Percentiles rank a stretch among this genome's conserved stretches.
Evolutionary conservation across 2,888 invertebrate genomes (phyloP).

Genomic region (Lucinisca nassula): DNA sequence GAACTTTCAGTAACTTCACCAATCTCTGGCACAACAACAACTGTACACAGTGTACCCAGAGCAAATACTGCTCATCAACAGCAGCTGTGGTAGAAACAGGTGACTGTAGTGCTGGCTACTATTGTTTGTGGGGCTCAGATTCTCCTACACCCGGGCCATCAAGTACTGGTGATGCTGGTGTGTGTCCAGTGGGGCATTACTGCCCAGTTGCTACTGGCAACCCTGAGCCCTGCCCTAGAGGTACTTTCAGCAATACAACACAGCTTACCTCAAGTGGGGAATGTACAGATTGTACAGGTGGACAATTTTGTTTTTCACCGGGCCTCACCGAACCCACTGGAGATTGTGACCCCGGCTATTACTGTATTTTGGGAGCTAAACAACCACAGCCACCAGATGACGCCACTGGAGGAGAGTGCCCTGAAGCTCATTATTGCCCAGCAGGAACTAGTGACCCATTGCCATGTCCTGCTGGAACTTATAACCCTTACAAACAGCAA

Average conservation of each 20-base stretch:
- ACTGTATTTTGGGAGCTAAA: constrained; percentile 81
- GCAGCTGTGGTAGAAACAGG: constrained; percentile 80
- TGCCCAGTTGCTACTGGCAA: constrained; percentile 79
- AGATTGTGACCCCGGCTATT: constrained; percentile 82
- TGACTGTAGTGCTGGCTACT: constrained; percentile 81
- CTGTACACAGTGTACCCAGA: constrained; percentile 85
- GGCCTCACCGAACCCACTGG: constrained; percentile 82
- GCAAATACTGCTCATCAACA: constrained; percentile 81
- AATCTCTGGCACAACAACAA: constrained; percentile 79
- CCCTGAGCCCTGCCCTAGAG: constrained; percentile 81
- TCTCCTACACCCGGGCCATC: constrained; percentile 78
- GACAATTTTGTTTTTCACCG: constrained; percentile 79
- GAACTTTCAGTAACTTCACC: constrained; percentile 80
- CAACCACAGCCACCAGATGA: constrained; percentile 78
- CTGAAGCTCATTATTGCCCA: constrained; percentile 82
- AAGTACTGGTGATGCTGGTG: constrained; percentile 81
- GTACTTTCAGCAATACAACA: constrained; percentile 79
- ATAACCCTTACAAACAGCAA: constrained; percentile 48
- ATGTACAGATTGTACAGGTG: constrained; percentile 78
- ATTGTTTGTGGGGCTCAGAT: constrained; percentile 82
- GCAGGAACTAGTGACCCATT: constrained; percentile 84
- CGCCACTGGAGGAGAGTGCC: constrained; percentile 82
- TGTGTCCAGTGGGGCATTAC: constrained; percentile 84
- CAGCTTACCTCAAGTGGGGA: constrained; percentile 70
- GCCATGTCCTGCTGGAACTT: constrained; percentile 78